Evolutionary conservation across 2,113 vertebrate species (phyloP), one percentile per base, ranked within the genome.

Genomic region (Trichechus manatus): DNA sequence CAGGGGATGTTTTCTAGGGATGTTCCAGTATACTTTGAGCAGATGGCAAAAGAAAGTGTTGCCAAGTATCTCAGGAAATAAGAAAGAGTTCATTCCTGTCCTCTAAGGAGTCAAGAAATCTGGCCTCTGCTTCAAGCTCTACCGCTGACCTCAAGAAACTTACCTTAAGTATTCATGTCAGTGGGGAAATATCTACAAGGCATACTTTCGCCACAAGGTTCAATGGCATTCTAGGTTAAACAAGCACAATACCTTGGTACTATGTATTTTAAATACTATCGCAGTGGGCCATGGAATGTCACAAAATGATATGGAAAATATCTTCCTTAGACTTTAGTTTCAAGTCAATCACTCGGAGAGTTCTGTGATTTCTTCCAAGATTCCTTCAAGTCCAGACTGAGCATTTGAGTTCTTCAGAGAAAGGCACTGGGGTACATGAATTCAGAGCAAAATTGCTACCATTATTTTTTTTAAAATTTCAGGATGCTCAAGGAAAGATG

Each of bases 321-420:
- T 2, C 82, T 74, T 92, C 36, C 47, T 89, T 89, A 39, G 31
- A 84, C 6, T 22, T 84, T 20, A 86, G 44, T 93, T 93, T 84
- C 79, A 92, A 9, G 17, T 77, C 42, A 74, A 3, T 39, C 11
- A 2, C 23, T 94, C 39, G 93, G 39, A 95, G 25, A 74, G 75
- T 20, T 44, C 22, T 70, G 66, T 53, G 39, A 77, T 84, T 95
- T 70, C 36, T 72, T 82, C 20, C 68, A 82, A 42, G 91, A 39
- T 82, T 81, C 66, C 44, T 94, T 93, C 3, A 85, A 39, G 33
- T 39, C 89, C 11, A 22, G 19, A 17, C 20, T 94, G 33, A 95
- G 23, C 13, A 88, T 72, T 66, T 66, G 87, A 86, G 66, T 2
- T 95, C 44, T 96, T 90, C 20, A 66, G 77, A 92, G 50, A 89